Percentiles rank a stretch among this genome's conserved stretches.
Evolutionary conservation across 1,140 invertebrate species (phyloP).

Genomic region (Hermatobates lingyangjiaoensis): DNA sequence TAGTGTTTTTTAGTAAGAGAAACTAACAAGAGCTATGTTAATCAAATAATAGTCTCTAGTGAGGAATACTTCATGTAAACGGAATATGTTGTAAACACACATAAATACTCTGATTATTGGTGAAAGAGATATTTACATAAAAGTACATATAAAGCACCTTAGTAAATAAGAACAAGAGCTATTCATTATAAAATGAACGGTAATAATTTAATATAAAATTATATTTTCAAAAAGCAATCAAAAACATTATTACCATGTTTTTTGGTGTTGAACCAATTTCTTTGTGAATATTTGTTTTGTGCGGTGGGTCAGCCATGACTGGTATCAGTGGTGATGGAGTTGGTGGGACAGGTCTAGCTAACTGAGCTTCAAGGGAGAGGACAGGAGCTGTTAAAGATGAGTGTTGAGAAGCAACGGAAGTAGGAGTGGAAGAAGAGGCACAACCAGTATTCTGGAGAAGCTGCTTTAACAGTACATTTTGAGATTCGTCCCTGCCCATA

Average conservation of each 20-base stretch:
- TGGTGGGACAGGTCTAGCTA: constrained; percentile 47
- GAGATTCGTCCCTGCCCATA: constrained; percentile 38
- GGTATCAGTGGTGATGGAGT: constrained; percentile 29
- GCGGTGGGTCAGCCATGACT: constrained; percentile 15
- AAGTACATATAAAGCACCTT: too few species aligned
- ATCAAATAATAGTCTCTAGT: too few species aligned
- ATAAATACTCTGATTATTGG: too few species aligned
- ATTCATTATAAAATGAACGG: too few species aligned
- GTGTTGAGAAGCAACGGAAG: constrained; percentile 24
- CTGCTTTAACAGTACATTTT: constrained; percentile 79
- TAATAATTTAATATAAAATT: too few species aligned
- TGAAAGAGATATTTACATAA: too few species aligned
- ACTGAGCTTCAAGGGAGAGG: constrained; percentile 48
- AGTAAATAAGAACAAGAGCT: too few species aligned
- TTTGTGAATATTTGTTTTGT: constrained; percentile 10
- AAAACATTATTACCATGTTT: not conserved
- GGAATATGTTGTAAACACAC: too few species aligned
- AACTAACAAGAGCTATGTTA: too few species aligned
- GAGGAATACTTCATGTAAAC: too few species aligned
- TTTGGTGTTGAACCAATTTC: constrained; percentile 21
- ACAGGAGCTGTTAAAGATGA: constrained; percentile 43
- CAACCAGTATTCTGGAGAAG: constrained; percentile 67
- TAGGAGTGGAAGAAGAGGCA: constrained; percentile 29
- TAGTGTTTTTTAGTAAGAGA: too few species aligned
- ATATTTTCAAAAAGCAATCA: too few species aligned